Base-by-base conservation (phyloP, 2,888 invertebrate species). In the Pinctada fucata region DNA sequence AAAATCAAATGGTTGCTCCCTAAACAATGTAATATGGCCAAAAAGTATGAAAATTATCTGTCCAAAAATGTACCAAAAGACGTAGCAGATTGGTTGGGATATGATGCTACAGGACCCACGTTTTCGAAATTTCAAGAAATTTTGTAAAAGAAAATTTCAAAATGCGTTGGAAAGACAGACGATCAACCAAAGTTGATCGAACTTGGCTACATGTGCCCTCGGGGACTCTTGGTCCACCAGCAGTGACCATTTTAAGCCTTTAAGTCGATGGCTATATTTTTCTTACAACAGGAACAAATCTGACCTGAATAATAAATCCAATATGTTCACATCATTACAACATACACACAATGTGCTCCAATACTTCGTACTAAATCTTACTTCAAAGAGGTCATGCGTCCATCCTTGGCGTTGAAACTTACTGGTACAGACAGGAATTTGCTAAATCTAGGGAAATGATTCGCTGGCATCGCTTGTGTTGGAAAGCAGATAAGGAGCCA, bases 361-460 rank as follows among this genome's bases (percentile, higher is more conserved):
- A 0, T 85, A 84, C 68, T 85, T 8, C 45, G 85, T 63, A 86
- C 85, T 51, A 10, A 75, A 16, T 78, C 75, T 45, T 86, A 86
- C 64, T 85, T 86, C 72, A 48, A 77, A 49, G 63, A 81, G 2
- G 86, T 86, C 8, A 86, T 85, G 83, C 65, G 58, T 6, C 83
- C 84, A 58, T 82, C 2, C 85, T 86, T 83, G 80, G 79, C 10
- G 84, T 85, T 47, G 72, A 82, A 52, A 66, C 82, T 3, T 86
- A 72, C 52, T 87, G 87, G 87, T 86, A 83, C 65, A n/a, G 85
- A 31, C 80, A 83, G 74, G 83, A 84, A 75, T 85, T 85, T 80
- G 83, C 84, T 0, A 84, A 86, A 69, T 85, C 85, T 10, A 69
- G 85, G 50, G 83, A 82, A 3, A 83, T 86, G 85, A 68, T 84